phyloP scores from a whole-genome alignment of 2,797 vertebrate genomes.

The Arctocebus calabarensis region DNA sequence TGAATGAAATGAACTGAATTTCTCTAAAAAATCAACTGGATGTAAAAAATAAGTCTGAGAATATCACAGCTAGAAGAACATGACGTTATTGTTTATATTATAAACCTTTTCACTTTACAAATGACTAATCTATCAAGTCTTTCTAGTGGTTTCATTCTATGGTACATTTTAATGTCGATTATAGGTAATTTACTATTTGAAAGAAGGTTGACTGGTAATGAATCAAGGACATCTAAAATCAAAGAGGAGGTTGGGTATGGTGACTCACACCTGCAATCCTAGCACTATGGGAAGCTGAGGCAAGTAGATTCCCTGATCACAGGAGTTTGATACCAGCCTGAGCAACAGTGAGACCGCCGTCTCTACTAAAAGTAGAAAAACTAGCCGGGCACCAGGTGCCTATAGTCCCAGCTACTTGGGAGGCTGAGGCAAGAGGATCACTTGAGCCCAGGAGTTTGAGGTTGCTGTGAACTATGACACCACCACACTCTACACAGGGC shows the following conservation, averaged over 20 bases:
- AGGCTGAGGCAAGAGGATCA: too few relatives aligned
- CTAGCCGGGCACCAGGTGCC: too few relatives aligned
- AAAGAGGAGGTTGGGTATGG: background rate
- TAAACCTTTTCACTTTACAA: background rate
- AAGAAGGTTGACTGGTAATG: background rate
- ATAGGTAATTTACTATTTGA: background rate
- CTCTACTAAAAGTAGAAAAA: too few relatives aligned
- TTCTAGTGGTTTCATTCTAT: conserved; percentile 12
- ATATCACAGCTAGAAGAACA: background rate
- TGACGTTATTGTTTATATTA: background rate
- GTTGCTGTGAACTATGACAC: too few relatives aligned
- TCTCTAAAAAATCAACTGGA: background rate
- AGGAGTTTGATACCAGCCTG: too few relatives aligned
- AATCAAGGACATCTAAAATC: conserved; percentile 29
- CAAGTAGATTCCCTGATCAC: too few relatives aligned
- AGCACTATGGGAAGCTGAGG: too few relatives aligned
- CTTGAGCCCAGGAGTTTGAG: too few relatives aligned
- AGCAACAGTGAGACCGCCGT: too few relatives aligned
- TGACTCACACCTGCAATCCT: too few relatives aligned
- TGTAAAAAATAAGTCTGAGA: background rate
- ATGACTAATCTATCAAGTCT: background rate
- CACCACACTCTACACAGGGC: too few relatives aligned
- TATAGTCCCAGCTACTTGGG: too few relatives aligned
- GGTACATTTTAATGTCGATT: background rate
- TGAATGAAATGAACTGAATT: conserved; percentile 41